Evolutionary conservation across 2,888 invertebrate genomes (phyloP).

Genomic region (Leptopilina drosophilae): DNA sequence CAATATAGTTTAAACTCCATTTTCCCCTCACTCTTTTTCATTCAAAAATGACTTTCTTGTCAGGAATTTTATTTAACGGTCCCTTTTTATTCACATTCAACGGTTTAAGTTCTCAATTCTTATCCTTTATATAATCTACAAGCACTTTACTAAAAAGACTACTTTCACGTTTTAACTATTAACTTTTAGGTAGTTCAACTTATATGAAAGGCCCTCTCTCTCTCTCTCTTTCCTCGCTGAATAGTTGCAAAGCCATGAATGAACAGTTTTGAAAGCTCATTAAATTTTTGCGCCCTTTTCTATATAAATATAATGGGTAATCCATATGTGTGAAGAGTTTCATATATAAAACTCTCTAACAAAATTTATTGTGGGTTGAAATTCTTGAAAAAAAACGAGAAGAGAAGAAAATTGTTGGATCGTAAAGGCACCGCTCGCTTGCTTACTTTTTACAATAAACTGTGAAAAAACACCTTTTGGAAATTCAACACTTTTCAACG

Average conservation of each 20-base stretch:
- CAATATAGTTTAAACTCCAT: constrained; percentile 7
- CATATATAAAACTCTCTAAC: background rate
- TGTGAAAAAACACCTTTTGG: constrained; percentile 8
- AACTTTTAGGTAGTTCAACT: background rate
- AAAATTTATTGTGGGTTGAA: background rate
- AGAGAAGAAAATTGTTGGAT: background rate
- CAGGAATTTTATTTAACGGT: constrained; percentile 13
- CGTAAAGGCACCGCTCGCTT: background rate
- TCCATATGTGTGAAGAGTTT: background rate
- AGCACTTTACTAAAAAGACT: constrained; percentile 7
- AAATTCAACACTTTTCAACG: background rate
- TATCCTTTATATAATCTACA: constrained; percentile 26
- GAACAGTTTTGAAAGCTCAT: constrained; percentile 13
- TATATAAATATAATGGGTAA: background rate
- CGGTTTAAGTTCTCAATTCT: constrained; percentile 9
- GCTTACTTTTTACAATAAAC: background rate
- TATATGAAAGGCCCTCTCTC: background rate
- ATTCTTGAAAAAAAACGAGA: background rate
- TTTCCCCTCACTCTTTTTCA: background rate
- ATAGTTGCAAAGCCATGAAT: background rate
- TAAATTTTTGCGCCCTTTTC: background rate
- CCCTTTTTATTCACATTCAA: background rate
- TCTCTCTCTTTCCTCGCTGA: background rate
- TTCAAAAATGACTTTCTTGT: background rate
- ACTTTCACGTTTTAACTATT: background rate